phyloP scores from a whole-genome alignment of 2,113 vertebrate species.

The Halcyon malimbica region DNA sequence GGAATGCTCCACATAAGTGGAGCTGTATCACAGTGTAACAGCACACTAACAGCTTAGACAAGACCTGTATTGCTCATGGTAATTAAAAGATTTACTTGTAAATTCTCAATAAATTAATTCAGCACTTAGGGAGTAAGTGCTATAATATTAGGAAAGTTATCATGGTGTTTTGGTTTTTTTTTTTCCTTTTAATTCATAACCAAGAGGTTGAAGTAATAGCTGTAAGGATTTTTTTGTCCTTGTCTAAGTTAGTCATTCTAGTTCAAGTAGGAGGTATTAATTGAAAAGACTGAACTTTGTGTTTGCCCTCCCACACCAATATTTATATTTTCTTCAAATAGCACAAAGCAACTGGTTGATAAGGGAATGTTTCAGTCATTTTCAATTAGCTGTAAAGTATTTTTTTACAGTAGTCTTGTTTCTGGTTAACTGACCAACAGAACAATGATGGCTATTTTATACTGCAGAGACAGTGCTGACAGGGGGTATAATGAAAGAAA shows the following conservation, averaged over 20 bases:
- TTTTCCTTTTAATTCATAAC: constrained; percentile 13
- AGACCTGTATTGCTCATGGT: neutral
- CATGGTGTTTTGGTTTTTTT: neutral
- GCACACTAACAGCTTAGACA: neutral
- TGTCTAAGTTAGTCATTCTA: constrained; percentile 39
- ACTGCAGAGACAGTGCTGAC: constrained; percentile 75
- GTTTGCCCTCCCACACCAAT: constrained; percentile 44
- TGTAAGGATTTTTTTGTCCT: neutral
- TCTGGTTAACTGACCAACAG: constrained; percentile 80
- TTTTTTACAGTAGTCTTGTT: constrained; percentile 81
- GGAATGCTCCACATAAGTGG: neutral
- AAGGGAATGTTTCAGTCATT: constrained; percentile 78
- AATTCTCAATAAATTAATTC: constrained; percentile 46
- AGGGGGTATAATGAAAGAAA: constrained; percentile 84
- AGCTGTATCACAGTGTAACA: neutral
- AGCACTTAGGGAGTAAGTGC: constrained; percentile 6
- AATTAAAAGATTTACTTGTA: constrained; percentile 61
- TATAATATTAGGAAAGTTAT: constrained; percentile 11
- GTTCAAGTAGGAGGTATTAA: constrained; percentile 47
- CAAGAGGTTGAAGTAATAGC: constrained; percentile 7
- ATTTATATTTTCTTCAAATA: constrained; percentile 73
- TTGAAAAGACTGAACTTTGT: constrained; percentile 71
- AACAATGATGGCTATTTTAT: constrained; percentile 80
- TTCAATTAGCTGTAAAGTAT: constrained; percentile 81
- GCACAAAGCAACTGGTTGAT: constrained; percentile 72